Evolutionary conservation across 2,113 vertebrate genomes (phyloP), one percentile per base, ranked within the genome.

Genomic region (Apeltes quadracus): DNA sequence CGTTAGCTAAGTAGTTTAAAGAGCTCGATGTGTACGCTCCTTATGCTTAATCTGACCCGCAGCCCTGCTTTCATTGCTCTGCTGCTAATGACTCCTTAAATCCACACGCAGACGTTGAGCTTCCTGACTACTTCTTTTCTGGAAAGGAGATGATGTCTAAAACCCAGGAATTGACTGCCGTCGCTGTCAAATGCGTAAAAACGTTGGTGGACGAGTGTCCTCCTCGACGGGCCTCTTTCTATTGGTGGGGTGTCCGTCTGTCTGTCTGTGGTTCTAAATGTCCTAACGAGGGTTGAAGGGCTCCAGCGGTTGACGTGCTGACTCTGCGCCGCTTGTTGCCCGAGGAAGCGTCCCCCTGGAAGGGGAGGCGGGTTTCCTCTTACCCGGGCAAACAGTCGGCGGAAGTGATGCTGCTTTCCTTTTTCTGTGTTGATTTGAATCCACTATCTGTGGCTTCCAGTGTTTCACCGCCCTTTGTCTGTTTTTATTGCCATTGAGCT

Each of bases 251-350:
- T n/a, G n/a, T n/a, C n/a, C n/a, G n/a, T n/a, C n/a, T n/a, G n/a
- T n/a, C n/a, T n/a, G n/a, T n/a, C n/a, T n/a, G n/a, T n/a, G n/a
- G n/a, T n/a, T n/a, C n/a, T n/a, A n/a, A n/a, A n/a, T n/a, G n/a
- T n/a, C n/a, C n/a, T n/a, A n/a, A n/a, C n/a, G n/a, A n/a, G n/a
- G n/a, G n/a, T n/a, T n/a, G n/a, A n/a, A n/a, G n/a, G n/a, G n/a
- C n/a, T n/a, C n/a, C n/a, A n/a, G n/a, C n/a, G n/a, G n/a, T n/a
- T n/a, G n/a, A n/a, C 25, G 32, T 10, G 39, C 54, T 77, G 63
- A 82, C 75, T 54, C 69, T 38, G 61, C 62, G 84, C 79, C 81
- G 76, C 78, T 66, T 41, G 86, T 90, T 91, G 75, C 73, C 78
- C 55, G 76, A 68, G 74, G 76, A 86, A 76, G 43, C 84, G 84